Evolutionary conservation across 2,113 vertebrate species (phyloP).

Genomic region (Microcebus tavaratra): DNA sequence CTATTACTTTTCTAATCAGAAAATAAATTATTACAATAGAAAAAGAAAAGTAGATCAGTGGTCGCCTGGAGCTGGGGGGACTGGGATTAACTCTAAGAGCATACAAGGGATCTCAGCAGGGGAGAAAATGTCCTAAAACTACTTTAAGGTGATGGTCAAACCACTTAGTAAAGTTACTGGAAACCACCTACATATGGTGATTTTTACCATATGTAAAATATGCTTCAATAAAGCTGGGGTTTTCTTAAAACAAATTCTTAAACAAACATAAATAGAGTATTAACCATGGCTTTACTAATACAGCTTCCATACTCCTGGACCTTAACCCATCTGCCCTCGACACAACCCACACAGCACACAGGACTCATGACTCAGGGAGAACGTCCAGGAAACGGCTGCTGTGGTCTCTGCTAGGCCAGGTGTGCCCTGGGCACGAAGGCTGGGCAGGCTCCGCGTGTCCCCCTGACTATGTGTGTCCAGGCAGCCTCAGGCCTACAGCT

Average conservation of each 20-base stretch:
- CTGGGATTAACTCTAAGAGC: not conserved
- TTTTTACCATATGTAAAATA: not conserved
- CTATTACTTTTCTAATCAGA: not conserved
- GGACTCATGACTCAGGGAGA: not conserved
- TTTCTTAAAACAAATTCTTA: not conserved
- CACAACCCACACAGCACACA: not conserved
- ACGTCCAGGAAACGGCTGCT: not conserved
- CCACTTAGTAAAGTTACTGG: not conserved
- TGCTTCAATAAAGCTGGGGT: not conserved
- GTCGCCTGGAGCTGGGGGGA: not conserved
- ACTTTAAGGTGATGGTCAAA: not conserved
- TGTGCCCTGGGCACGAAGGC: not conserved
- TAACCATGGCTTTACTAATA: not conserved
- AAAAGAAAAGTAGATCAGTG: not conserved
- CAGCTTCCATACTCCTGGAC: not conserved
- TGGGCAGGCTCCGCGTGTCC: fast-evolving
- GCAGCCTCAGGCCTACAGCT: not conserved
- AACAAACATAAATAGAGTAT: not conserved
- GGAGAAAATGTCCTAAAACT: not conserved
- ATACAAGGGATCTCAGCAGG: not conserved
- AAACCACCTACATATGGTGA: too few species aligned
- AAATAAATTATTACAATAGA: not conserved
- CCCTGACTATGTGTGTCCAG: not conserved
- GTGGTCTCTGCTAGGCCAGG: fast-evolving
- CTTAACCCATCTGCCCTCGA: not conserved